Evolutionary conservation across 2,113 vertebrate species (phyloP), one percentile per base, ranked within the genome.

Genomic region (Xiphias gladius): DNA sequence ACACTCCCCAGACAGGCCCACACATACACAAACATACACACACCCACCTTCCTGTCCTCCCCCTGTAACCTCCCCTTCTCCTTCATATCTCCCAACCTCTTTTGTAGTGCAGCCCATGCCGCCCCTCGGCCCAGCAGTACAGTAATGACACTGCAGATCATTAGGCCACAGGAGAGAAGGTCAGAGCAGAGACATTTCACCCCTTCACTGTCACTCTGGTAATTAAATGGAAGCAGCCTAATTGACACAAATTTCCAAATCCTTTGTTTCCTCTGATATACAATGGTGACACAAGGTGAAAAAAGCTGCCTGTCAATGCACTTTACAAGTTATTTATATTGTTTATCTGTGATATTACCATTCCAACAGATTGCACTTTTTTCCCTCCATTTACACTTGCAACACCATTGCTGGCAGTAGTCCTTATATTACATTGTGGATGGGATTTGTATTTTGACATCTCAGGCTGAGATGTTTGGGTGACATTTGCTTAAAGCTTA

Each of bases 191-290:
- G 7, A 66, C 46, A 12, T 63, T 58, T 62, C 65, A 62, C 55
- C 68, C 64, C 80, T 70, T 48, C 17, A 85, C 72, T 88, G 87
- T 90, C 90, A 84, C 26, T 2, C 65, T 43, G 52, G 50, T 90
- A 84, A 92, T 93, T 93, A 89, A 86, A 90, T 83, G 79, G 69
- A 92, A 83, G 65, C 48, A 52, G 39, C 41, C 79, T 87, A 77
- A 89, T 86, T 86, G 89, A 92, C 83, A 73, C 62, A 69, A 19
- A 70, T 85, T 77, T 79, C 68, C 14, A 26, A 54, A 30, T 73
- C 30, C 13, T 5, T 77, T 80, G 63, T 69, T 73, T 50, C 1
- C 32, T 58, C 43, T 30, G 58, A 74, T 73, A 73, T 67, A 41
- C 41, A 41, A 67, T 22, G 54, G 69, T 79, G 76, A 68, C 68